Evolutionary conservation across 2,797 vertebrate species (phyloP), one percentile per base, ranked within the genome.

Genomic region (Cheirogaleus major): DNA sequence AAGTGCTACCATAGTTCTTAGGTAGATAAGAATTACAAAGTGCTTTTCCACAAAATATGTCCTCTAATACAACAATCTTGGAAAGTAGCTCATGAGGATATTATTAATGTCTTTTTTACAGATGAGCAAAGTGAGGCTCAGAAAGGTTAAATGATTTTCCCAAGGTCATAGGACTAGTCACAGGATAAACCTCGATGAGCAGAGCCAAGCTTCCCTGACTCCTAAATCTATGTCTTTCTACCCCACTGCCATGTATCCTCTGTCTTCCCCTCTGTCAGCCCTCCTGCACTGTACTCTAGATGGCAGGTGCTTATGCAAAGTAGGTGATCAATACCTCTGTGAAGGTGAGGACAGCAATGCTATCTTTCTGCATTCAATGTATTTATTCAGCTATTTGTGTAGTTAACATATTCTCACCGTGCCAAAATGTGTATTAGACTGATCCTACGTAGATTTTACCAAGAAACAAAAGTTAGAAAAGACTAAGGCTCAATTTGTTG

Each of bases 101-200:
- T 30, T 80, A 76, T 45, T 61, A 41, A n/a, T 59, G 52, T 67
- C 72, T 84, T 87, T 95, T 91, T 63, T 38, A 88, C 72, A 95
- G 72, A 85, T 82, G 70, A 95, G 57, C 55, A 79, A 95, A 89
- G 43, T 84, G 73, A 94, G 38, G 48, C 45, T 90, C 48, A 35
- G 48, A 78, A 32, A 86, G 38, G 38, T 38, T 45, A 73, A 69
- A 91, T 45, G 48, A 61, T 23, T 89, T 27, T 7, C n/a, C 85
- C 38, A 82, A 55, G 32, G 38, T 48, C 59, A 55, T 9, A 35
- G 41, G 50, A 32, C 17, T 72, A 18, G 4, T 22, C 22, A 32
- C 57, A 72, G 18, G 50, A 35, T 65, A 70, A 48, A 67, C 23
- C 45, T 10, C n/a, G 2, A 17, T 65, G 43, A 92, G 30, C 5